Conservation (phyloP, 2,888 invertebrate genomes). For the Cyaniris semiargus region DNA sequence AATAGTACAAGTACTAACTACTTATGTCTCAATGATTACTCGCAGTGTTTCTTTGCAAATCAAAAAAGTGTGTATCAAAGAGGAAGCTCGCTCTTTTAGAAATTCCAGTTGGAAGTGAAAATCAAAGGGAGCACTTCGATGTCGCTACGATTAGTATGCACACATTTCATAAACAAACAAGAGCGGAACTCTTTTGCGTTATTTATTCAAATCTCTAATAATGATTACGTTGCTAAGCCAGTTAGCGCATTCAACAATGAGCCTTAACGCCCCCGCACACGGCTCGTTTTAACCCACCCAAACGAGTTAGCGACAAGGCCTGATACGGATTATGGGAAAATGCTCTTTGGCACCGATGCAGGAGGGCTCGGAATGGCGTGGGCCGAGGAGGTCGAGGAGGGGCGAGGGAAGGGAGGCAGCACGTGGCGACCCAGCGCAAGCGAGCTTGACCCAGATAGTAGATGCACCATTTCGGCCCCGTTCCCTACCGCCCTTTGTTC, state of each 20-base stretch:
- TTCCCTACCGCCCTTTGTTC: slow-evolving; percentile 55
- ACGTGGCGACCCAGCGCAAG: slow-evolving; percentile 68
- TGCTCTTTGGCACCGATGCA: slow-evolving; percentile 44
- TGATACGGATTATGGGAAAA: slow-evolving; percentile 40
- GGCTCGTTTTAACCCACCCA: not conserved
- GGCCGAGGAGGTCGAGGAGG: slow-evolving; percentile 38
- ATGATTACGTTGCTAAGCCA: slow-evolving; percentile 32
- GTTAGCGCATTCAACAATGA: not conserved
- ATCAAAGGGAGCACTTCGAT: slow-evolving; percentile 16
- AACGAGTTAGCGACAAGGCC: slow-evolving; percentile 53
- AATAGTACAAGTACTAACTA: too few species aligned
- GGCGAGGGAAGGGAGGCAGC: slow-evolving; percentile 52
- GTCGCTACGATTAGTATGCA: not conserved
- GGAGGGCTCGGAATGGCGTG: slow-evolving; percentile 47
- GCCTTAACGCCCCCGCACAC: slow-evolving; percentile 1
- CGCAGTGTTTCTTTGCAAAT: not conserved
- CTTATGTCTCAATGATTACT: too few species aligned
- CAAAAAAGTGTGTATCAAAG: not conserved
- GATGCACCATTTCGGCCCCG: slow-evolving; percentile 75
- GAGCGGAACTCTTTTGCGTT: slow-evolving; percentile 27
- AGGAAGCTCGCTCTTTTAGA: not conserved
- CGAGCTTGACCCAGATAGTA: slow-evolving; percentile 76
- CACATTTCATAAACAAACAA: slow-evolving; percentile 28
- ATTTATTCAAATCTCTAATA: slow-evolving; percentile 33
- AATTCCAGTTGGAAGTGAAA: not conserved